A percentile compares a stretch with the other conserved stretches of the same genome.
These are phyloP conservation scores for Rhorus exstirpatorius DNA, from an alignment of 2,888 invertebrate species.

Conservation along the genomic window DNA sequence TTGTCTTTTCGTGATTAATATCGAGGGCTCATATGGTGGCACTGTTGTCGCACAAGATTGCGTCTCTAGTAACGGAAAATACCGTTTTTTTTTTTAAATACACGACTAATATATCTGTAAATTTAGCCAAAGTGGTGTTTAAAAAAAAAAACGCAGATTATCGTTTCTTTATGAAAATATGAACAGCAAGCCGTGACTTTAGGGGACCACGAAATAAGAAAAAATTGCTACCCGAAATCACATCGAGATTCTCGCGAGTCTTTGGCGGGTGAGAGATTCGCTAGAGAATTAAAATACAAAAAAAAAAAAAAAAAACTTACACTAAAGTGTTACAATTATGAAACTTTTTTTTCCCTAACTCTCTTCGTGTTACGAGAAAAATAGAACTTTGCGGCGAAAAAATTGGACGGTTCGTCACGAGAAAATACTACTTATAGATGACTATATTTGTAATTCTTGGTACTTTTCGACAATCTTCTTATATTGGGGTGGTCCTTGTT, in stretches of 20 bases:
- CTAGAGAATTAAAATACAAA: slow-evolving; percentile 8
- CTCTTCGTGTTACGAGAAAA: slow-evolving; percentile 42
- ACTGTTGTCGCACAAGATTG: not conserved
- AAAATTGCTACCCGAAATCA: slow-evolving; percentile 9
- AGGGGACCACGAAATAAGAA: not conserved
- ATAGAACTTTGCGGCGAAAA: slow-evolving; percentile 43
- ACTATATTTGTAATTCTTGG: slow-evolving; percentile 55
- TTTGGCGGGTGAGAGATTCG: slow-evolving; percentile 27
- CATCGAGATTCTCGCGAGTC: slow-evolving; percentile 4
- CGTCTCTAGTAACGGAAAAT: not conserved
- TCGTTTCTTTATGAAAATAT: not conserved
- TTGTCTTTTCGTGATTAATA: not conserved
- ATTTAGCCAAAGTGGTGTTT: too few relatives aligned
- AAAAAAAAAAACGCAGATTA: not conserved
- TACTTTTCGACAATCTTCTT: slow-evolving; percentile 33
- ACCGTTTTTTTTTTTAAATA: too few relatives aligned
- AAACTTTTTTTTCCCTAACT: slow-evolving; percentile 1
- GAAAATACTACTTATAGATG: slow-evolving; percentile 36
- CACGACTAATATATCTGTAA: too few relatives aligned
- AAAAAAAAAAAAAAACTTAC: slow-evolving; percentile 8
- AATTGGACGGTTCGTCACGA: slow-evolving; percentile 53
- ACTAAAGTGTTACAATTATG: not conserved
- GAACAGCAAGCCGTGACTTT: not conserved
- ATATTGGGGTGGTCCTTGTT: too few relatives aligned
- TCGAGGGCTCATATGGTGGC: slow-evolving; percentile 11